Conservation (phyloP, 2,797 vertebrate species). For the Anguilla marmorata region DNA sequence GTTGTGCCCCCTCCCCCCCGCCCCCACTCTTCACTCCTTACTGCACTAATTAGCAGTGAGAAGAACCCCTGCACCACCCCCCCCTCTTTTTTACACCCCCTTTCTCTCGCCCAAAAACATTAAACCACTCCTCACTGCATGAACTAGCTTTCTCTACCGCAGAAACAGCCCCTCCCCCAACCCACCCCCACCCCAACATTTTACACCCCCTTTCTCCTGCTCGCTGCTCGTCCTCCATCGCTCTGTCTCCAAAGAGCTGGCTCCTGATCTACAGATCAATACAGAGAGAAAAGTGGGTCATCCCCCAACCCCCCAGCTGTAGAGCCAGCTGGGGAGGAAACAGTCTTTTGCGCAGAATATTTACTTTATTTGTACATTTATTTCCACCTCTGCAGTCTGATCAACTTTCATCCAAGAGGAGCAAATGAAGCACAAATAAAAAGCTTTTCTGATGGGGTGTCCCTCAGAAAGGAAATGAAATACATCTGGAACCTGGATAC, state of each 20-base stretch:
- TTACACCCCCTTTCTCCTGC: neutral
- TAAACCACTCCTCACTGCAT: too few species aligned
- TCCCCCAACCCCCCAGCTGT: neutral
- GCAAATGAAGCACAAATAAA: too few species aligned
- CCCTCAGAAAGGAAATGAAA: neutral
- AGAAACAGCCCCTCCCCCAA: slow-evolving; percentile 10
- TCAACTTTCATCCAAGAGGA: neutral
- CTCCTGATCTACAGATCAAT: slow-evolving; percentile 71
- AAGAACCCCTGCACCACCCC: too few species aligned
- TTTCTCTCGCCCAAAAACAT: too few species aligned
- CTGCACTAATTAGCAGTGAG: slow-evolving; percentile 21
- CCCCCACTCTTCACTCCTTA: neutral
- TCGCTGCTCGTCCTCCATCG: neutral
- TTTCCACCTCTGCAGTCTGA: neutral
- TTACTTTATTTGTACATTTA: neutral
- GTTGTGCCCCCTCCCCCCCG: neutral
- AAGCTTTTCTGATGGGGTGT: too few species aligned
- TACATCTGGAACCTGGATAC: too few species aligned
- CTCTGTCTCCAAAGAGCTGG: slow-evolving; percentile 4
- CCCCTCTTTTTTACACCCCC: too few species aligned
- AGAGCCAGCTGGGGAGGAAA: too few species aligned
- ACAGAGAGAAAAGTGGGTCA: slow-evolving; percentile 46
- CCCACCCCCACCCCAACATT: neutral
- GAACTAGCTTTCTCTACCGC: neutral
- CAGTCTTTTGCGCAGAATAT: neutral